A percentile compares a stretch with the other conserved stretches of the same genome.
phyloP scores from a whole-genome alignment of 2,888 invertebrate species.

The Rhorus exstirpatorius region DNA sequence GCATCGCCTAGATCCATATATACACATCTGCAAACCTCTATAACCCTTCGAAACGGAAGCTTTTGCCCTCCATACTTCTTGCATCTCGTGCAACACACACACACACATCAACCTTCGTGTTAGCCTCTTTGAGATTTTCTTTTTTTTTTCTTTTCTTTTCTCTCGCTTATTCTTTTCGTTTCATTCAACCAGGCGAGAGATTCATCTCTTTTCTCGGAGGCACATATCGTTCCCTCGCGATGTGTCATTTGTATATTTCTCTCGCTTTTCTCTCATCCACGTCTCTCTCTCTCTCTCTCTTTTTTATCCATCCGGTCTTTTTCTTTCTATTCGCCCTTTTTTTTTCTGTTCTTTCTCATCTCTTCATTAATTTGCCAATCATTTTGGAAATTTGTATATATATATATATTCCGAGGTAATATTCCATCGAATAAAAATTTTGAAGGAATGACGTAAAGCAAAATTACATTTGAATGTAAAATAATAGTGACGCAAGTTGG shows the following conservation, averaged over 20 bases:
- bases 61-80: slow-evolving; percentile 68
- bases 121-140: slow-evolving; percentile 55
- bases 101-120: slow-evolving; percentile 25
- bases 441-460: too few species aligned
- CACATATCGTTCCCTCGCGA: neutral
- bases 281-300: neutral
- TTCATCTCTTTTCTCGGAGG: neutral
- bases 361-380: neutral
- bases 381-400: too few species aligned
- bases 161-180: slow-evolving; percentile 31
- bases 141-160: slow-evolving; percentile 46
- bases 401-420: too few species aligned
- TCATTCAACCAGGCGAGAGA: neutral
- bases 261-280: neutral
- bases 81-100: slow-evolving; percentile 52
- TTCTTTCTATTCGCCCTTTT: neutral
- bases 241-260: slow-evolving; percentile 14
- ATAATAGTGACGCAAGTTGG: too few species aligned
- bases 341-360: neutral
- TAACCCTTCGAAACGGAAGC: slow-evolving; percentile 59
- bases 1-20: slow-evolving; percentile 35
- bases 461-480: too few species aligned
- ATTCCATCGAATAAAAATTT: too few species aligned
- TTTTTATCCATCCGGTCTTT: neutral
- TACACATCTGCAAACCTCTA: slow-evolving; percentile 11